Conservation (phyloP, 2,888 invertebrate species). For the Ophion costatus region DNA sequence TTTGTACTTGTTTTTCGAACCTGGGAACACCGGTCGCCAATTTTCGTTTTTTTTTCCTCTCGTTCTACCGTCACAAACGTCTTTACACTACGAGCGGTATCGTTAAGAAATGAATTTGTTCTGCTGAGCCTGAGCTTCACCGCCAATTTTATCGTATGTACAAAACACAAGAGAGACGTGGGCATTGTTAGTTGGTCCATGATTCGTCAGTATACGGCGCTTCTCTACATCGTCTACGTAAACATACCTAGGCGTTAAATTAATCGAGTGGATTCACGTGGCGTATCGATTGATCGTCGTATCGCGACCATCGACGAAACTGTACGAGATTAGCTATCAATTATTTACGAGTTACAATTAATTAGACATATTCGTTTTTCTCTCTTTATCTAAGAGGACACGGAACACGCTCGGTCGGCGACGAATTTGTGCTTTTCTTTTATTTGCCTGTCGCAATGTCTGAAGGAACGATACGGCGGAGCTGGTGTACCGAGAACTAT, state of each 20-base stretch:
- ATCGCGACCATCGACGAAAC: too few species aligned
- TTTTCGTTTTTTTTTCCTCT: conserved; percentile 35
- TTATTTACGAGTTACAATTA: conserved; percentile 46
- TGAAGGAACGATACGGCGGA: neutral
- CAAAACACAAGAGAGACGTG: conserved; percentile 40
- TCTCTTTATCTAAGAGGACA: conserved; percentile 9
- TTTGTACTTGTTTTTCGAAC: conserved; percentile 59
- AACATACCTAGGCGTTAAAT: conserved; percentile 3
- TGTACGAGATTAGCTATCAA: neutral
- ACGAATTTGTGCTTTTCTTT: neutral
- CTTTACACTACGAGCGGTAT: neutral
- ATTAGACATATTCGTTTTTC: conserved; percentile 35
- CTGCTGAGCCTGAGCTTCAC: conserved; percentile 23
- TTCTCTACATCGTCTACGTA: conserved; percentile 11
- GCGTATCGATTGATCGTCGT: too few species aligned
- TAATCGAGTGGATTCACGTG: conserved; percentile 1
- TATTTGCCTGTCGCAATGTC: neutral
- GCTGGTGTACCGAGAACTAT: neutral
- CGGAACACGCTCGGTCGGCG: conserved; percentile 22
- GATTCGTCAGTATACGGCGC: conserved; percentile 42
- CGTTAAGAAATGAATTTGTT: conserved; percentile 49
- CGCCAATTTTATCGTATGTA: conserved; percentile 55
- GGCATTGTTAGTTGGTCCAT: conserved; percentile 59
- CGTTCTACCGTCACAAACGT: conserved; percentile 5
- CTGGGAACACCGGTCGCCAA: conserved; percentile 42